These are phyloP conservation scores for Drosophila crucigera DNA, from an alignment of 2,888 invertebrate species.

Conservation along the genomic window DNA sequence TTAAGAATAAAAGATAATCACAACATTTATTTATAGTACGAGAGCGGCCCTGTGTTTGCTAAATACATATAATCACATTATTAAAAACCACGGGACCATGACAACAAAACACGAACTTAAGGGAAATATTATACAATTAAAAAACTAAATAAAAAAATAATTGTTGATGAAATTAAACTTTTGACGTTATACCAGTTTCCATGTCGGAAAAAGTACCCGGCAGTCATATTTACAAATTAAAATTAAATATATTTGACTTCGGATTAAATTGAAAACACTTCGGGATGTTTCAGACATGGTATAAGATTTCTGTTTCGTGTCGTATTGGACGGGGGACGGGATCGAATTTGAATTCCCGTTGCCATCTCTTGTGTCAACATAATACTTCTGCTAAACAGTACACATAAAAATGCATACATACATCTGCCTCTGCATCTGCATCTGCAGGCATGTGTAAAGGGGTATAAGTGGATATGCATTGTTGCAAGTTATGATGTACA, in stretches of 20 bases:
- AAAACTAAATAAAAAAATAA: neutral
- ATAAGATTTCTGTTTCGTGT: neutral
- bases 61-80: neutral
- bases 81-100: neutral
- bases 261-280: neutral
- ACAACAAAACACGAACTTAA: neutral
- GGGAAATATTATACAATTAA: neutral
- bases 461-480: neutral
- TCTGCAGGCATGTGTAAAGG: neutral
- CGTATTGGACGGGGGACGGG: neutral
- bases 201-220: neutral
- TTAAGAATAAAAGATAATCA: neutral
- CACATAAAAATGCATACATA: constrained; percentile 5
- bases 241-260: neutral
- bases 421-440: constrained; percentile 1
- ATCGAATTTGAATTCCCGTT: neutral
- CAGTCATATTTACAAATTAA: neutral
- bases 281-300: neutral
- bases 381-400: neutral
- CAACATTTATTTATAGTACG: neutral
- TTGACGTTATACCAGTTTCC: neutral
- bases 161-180: neutral
- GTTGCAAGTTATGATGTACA: neutral
- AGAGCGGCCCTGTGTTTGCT: neutral
- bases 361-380: constrained; percentile 8